Evolutionary conservation across 2,113 vertebrate species (phyloP), one percentile per base, ranked within the genome.

Genomic region (Garra rufa): DNA sequence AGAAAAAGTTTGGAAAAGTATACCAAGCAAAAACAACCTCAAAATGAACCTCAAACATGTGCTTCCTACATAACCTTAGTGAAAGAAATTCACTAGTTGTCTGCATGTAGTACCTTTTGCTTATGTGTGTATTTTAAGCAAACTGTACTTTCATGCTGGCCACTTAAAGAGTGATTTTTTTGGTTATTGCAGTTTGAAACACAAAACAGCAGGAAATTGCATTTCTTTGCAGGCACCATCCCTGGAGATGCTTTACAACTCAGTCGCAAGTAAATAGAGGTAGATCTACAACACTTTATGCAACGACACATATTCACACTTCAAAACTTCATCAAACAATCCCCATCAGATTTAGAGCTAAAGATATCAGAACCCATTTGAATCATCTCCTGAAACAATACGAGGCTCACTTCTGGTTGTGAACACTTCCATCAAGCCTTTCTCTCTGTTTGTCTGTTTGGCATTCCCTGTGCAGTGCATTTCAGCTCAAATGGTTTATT

Each of bases 401-500:
- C 26, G 59, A 24, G 38, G 48, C 14, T 17, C 5, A 38, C 38
- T 67, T 9, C 17, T 57, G 78, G 50, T 46, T 43, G 34, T 57
- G 38, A 46, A 44, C 4, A 19, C 46, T 44, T 79, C 57, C 38
- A 10, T 30, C 38, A 65, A 43, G 57, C 2, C 48, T 15, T 19
- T 24, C 10, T 43, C 52, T 75, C 52, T 87, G 52, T 57, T 57
- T n/a, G 26, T 69, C 44, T 83, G 30, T 30, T 34, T 75, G 63
- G 38, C 8, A 41, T 17, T 57, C 52, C 65, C 81, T 73, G 21
- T 57, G 28, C 5, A 0, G 28, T 34, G 24, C 41, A 26, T 75
- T 50, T 74, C 82, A 70, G 30, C 73, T 57, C 10, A 76, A 10
- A 59, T 69, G 71, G 30, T 59, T 86, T 82, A 43, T 85, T 17